Evolutionary conservation across 2,797 vertebrate genomes (phyloP).

Genomic region (Pangasius djambal): DNA sequence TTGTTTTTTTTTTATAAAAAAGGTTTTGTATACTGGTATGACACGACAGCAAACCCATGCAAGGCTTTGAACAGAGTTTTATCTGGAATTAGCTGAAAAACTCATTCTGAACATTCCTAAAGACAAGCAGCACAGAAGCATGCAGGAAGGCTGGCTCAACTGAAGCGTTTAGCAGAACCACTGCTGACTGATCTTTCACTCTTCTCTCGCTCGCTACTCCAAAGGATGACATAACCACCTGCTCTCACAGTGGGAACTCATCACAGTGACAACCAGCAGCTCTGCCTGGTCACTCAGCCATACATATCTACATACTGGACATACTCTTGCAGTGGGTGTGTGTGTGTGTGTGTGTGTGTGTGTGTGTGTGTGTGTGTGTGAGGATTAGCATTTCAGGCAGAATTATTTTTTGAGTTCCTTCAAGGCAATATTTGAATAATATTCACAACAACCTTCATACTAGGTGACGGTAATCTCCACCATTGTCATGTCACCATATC

Average conservation of each 20-base stretch:
- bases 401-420: background rate
- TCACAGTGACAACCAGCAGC: background rate
- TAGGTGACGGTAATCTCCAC: background rate
- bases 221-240: conserved; percentile 65
- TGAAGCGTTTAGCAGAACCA: background rate
- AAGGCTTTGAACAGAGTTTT: background rate
- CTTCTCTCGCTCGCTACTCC: conserved; percentile 53
- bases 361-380: background rate
- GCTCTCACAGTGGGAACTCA: conserved; percentile 38
- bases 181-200: conserved; percentile 24
- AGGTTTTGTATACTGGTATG: background rate
- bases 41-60: background rate
- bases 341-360: background rate
- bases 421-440: background rate
- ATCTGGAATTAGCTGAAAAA: background rate
- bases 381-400: background rate
- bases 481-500: background rate
- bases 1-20: no score
- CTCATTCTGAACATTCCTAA: background rate
- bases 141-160: background rate
- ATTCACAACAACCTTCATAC: background rate
- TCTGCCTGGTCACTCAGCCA: background rate
- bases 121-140: background rate
- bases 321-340: background rate
- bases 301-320: background rate